phyloP scores from a whole-genome alignment of 2,797 vertebrate species.

The Bradypus variegatus region DNA sequence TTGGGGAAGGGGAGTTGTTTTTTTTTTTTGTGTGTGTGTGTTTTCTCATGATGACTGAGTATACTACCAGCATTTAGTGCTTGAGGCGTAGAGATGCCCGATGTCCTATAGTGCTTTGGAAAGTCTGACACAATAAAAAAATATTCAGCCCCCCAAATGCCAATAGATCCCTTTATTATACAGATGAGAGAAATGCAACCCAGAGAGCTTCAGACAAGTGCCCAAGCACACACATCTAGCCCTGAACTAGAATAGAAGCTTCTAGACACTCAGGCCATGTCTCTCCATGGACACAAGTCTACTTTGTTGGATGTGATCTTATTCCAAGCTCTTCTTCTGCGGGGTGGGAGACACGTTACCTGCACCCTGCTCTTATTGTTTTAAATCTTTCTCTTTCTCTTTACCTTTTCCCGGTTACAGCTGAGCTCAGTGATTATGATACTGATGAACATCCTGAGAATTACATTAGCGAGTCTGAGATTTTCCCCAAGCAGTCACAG shows the following conservation, averaged over 20 bases:
- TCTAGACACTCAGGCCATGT: neutral
- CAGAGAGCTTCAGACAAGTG: neutral
- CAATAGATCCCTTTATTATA: neutral
- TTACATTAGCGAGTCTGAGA: constrained; percentile 93
- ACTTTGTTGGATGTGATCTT: neutral
- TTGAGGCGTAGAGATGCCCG: neutral
- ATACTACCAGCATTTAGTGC: neutral
- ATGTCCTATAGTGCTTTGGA: neutral
- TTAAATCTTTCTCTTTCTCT: constrained; percentile 30
- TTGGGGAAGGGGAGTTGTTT: neutral
- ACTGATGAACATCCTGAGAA: constrained; percentile 91
- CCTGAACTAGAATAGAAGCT: neutral
- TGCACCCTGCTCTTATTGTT: neutral
- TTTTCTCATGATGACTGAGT: neutral
- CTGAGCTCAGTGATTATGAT: constrained; percentile 94
- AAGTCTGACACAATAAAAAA: neutral
- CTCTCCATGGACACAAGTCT: neutral
- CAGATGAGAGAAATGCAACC: neutral
- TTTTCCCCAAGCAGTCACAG: constrained; percentile 96
- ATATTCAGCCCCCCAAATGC: neutral
- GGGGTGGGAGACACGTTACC: neutral
- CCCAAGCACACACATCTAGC: neutral
- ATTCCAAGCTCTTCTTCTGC: neutral
- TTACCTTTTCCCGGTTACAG: constrained; percentile 72
- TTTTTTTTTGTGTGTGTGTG: neutral